phyloP scores from a whole-genome alignment of 2,113 vertebrate species.

The Rhinolophus sinicus region DNA sequence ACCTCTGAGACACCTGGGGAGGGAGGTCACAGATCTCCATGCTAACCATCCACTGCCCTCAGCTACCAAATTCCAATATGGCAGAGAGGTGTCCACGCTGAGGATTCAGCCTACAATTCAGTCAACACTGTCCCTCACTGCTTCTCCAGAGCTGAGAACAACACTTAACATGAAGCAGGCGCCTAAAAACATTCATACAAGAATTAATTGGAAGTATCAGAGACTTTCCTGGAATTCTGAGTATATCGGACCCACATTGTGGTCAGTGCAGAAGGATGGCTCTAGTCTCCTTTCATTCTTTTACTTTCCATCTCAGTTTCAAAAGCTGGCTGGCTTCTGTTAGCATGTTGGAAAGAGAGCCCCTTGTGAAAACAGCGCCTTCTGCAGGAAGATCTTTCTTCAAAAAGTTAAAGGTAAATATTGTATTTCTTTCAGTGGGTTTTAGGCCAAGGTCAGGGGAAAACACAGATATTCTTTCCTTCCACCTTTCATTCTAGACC shows the following conservation, averaged over 20 bases:
- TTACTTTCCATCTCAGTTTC: background rate
- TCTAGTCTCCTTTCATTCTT: background rate
- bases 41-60: background rate
- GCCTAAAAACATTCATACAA: background rate
- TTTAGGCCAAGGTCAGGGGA: background rate
- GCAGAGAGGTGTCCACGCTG: too few relatives aligned
- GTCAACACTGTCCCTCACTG: background rate
- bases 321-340: background rate
- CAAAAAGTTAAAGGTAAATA: background rate
- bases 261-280: too few relatives aligned
- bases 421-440: background rate
- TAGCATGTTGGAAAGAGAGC: background rate
- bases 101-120: accelerated
- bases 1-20: background rate
- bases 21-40: too few relatives aligned
- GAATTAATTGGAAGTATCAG: background rate
- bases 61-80: background rate
- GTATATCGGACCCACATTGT: accelerated
- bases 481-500: background rate
- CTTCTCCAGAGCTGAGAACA: background rate
- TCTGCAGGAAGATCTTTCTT: background rate
- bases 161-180: background rate
- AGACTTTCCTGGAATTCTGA: background rate
- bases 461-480: background rate
- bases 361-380: background rate